Percentiles rank a stretch among this genome's conserved stretches.
Evolutionary conservation across 2,113 vertebrate genomes (phyloP).

Genomic region (Atractosteus spatula): DNA sequence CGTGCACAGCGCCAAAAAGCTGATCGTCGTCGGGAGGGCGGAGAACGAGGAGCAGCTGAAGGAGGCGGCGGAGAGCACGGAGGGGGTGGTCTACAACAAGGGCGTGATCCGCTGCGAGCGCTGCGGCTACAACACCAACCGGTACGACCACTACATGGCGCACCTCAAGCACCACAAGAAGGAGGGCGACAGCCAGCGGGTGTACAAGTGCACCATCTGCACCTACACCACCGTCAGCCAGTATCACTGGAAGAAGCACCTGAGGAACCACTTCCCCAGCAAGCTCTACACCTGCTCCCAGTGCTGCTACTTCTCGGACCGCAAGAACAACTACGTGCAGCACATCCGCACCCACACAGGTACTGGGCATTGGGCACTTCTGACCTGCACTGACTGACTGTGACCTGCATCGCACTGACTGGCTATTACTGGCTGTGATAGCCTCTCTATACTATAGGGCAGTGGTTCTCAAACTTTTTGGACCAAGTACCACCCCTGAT

Average conservation of each 20-base stretch:
- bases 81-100: constrained; percentile 77
- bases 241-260: constrained; percentile 98
- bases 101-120: constrained; percentile 92
- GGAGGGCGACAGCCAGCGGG: constrained; percentile 79
- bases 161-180: constrained; percentile 94
- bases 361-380: constrained; percentile 41
- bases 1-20: constrained; percentile 84
- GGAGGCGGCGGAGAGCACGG: constrained; percentile 44
- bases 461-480: too few species aligned
- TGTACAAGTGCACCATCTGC: constrained; percentile 94
- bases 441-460: too few species aligned
- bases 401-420: too few species aligned
- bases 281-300: constrained; percentile 95
- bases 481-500: too few species aligned
- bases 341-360: constrained; percentile 97
- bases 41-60: constrained; percentile 73
- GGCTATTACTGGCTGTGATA: too few species aligned
- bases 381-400: too few species aligned
- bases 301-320: constrained; percentile 95
- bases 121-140: constrained; percentile 96
- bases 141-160: constrained; percentile 94
- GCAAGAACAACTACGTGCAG: constrained; percentile 97
- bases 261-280: constrained; percentile 95
- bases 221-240: constrained; percentile 94
- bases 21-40: constrained; percentile 81